Evolutionary conservation across 2,113 vertebrate genomes (phyloP).

Genomic region (Psammodynastes pulverulentus): DNA sequence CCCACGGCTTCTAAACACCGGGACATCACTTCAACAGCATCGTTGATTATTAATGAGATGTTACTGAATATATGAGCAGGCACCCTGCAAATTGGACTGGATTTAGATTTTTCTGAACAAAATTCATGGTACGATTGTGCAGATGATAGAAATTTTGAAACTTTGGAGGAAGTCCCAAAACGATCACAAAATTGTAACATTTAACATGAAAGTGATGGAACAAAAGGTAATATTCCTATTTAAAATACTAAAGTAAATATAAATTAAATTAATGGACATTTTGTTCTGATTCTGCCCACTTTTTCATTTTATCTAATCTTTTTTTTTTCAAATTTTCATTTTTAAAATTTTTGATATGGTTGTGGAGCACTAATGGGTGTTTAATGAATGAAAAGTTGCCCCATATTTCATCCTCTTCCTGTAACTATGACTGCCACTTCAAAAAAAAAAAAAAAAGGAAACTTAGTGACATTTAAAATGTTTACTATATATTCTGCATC

Average conservation of each 20-base stretch:
- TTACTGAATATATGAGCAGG: neutral
- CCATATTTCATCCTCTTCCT: neutral
- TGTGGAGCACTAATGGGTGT: neutral
- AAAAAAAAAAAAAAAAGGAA: neutral
- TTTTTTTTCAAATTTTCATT: neutral
- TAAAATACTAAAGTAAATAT: neutral
- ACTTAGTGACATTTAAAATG: conserved; percentile 35
- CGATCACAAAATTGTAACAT: neutral
- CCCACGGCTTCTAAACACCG: too few relatives aligned
- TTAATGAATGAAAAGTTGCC: neutral
- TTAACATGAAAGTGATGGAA: neutral
- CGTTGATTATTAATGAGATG: neutral
- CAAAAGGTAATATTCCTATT: neutral
- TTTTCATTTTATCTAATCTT: neutral
- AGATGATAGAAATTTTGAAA: neutral
- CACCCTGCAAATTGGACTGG: neutral
- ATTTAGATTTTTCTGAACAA: neutral
- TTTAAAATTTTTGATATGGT: neutral
- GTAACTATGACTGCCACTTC: neutral
- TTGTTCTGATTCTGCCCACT: neutral
- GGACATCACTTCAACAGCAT: too few relatives aligned
- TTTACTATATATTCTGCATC: conserved; percentile 26
- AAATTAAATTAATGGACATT: neutral
- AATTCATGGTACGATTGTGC: neutral
- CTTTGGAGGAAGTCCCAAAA: neutral